These are phyloP conservation scores for Alfaro cultratus DNA, from an alignment of 2,797 vertebrate species.

Conservation along the genomic window DNA sequence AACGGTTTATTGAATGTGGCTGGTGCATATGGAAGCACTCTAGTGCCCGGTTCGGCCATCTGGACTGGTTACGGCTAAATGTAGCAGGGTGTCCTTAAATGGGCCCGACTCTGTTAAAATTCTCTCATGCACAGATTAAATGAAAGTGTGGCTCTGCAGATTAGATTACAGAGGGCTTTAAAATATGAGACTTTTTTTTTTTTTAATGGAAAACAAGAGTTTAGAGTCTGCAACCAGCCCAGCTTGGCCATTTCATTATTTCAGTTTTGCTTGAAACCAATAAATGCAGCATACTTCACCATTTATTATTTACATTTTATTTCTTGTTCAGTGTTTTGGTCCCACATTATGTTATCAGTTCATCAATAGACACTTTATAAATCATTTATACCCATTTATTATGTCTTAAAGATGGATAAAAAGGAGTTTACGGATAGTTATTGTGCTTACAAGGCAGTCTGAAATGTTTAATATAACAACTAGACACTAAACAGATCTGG, in stretches of 20 bases:
- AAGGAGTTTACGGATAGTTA: too few relatives aligned
- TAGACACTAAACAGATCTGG: too few relatives aligned
- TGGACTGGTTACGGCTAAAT: not conserved
- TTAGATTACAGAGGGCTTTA: not conserved
- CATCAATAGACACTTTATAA: too few relatives aligned
- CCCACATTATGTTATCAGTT: too few relatives aligned
- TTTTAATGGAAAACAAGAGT: not conserved
- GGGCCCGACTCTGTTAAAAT: not conserved
- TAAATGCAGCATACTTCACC: not conserved
- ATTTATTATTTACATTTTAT: not conserved
- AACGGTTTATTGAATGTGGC: slow-evolving; percentile 13
- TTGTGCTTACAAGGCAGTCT: too few relatives aligned
- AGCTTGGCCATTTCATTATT: not conserved
- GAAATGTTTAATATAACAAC: too few relatives aligned
- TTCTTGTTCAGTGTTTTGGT: too few relatives aligned
- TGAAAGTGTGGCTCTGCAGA: not conserved
- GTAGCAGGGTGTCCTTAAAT: not conserved
- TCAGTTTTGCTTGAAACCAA: not conserved
- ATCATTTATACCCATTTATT: too few relatives aligned
- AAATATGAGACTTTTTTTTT: not conserved
- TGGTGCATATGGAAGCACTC: slow-evolving; percentile 5
- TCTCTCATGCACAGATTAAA: slow-evolving; percentile 1
- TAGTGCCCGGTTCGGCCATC: not conserved
- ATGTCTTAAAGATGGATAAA: too few relatives aligned
- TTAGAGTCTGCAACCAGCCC: not conserved